Base-by-base conservation (phyloP, 1,140 invertebrate genomes). In the Zaprionus davidi region DNA sequence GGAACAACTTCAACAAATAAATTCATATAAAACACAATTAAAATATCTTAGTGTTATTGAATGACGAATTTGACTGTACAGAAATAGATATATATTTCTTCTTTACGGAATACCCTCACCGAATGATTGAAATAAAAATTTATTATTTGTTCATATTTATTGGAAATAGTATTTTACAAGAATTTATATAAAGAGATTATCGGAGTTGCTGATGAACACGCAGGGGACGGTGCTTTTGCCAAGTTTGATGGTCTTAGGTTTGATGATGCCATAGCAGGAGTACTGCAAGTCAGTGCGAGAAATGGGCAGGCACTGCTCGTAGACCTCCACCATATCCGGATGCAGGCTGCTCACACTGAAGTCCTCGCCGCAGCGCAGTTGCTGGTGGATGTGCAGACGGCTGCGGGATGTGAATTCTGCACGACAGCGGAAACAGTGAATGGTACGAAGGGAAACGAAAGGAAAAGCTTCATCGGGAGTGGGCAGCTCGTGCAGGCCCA, bases 191-290 rank as follows among this genome's bases (percentile, higher is more conserved):
- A 9, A 31, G 3, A 72, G 17, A 79, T 55, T 34, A 31, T 82
- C 71, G 3, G 82, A 73, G 44, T 82, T 82, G 59, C 82, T 87
- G n/a, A 86, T 86, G 65, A 86, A 69, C 17, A 87, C 83, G 2
- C 83, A 86, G 5, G 82, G 79, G 3, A 82, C 82, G 4, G 82
- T 82, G 41, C 82, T 77, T 57, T 86, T 80, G 60, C 72, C 64
- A 31, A 82, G 34, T 62, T 82, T 77, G 13, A 86, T 66, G 0
- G 79, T 86, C 53, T 86, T 86, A 4, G 79, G 79, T 31, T 73
- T 86, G 53, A 83, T 87, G 11, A 86, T 82, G 56, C 82, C 82
- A 46, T 86, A 86, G 69, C 83, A 86, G 57, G 72, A 72, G 31
- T 77, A 82, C 51, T 87, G 79, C 20, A 70, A 74, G 44, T 46